Evolutionary conservation across 2,113 vertebrate species (phyloP).

Genomic region (Austrofundulus limnaeus): DNA sequence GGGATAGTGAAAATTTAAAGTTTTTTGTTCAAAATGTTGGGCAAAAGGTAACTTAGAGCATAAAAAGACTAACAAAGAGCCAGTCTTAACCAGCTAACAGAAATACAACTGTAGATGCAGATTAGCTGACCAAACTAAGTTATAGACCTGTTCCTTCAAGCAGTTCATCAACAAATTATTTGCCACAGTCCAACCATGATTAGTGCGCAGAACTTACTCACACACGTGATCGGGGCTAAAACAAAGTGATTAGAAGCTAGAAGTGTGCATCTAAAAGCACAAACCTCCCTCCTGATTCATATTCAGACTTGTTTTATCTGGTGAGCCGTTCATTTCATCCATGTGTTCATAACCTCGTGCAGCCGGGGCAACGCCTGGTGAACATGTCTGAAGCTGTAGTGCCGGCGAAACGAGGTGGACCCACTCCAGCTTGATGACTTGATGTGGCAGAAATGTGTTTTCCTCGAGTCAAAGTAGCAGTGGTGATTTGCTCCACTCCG

Average conservation of each 20-base stretch:
- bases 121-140: too few species aligned
- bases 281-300: neutral
- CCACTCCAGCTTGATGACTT: conserved; percentile 1
- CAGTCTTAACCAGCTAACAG: too few species aligned
- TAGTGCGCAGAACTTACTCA: conserved; percentile 13
- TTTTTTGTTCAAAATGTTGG: too few species aligned
- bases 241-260: conserved; percentile 41
- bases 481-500: neutral
- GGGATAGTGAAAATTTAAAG: neutral
- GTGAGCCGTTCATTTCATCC: conserved; percentile 33
- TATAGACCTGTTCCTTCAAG: neutral
- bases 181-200: neutral
- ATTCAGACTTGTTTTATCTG: conserved; percentile 10
- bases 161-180: neutral
- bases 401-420: conserved; percentile 13
- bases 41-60: too few species aligned
- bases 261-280: conserved; percentile 13
- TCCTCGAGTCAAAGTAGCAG: neutral
- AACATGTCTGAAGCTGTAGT: conserved; percentile 11
- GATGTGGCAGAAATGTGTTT: neutral
- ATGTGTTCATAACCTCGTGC: conserved; percentile 17
- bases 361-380: conserved; percentile 19
- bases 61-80: too few species aligned
- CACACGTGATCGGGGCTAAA: conserved; percentile 36
- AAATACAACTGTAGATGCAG: too few species aligned